A percentile compares a stretch with the other conserved stretches of the same genome.
phyloP scores from a whole-genome alignment of 2,888 invertebrate genomes.

The Andrena marginata region DNA sequence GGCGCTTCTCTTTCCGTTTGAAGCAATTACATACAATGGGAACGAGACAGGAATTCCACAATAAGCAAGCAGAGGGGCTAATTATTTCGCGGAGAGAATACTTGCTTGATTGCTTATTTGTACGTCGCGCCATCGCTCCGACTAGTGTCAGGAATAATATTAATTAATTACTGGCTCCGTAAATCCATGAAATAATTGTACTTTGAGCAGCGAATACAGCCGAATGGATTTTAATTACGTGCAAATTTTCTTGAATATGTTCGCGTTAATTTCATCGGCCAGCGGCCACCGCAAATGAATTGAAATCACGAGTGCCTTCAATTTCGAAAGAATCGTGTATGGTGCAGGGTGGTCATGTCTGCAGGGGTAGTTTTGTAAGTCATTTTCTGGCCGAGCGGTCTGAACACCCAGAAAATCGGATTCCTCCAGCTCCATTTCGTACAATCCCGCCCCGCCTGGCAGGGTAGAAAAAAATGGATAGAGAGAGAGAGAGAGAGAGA shows the following conservation, averaged over 20 bases:
- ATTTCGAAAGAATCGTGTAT: conserved; percentile 9
- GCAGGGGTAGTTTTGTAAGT: conserved; percentile 76
- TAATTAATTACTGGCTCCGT: no score
- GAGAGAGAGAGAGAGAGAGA: not conserved
- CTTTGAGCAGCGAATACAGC: not conserved
- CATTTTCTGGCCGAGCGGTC: conserved; percentile 75
- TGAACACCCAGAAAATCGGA: conserved; percentile 73
- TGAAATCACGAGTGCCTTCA: conserved; percentile 1
- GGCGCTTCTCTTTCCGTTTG: not conserved
- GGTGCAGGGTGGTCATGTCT: conserved; percentile 31
- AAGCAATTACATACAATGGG: conserved; percentile 9
- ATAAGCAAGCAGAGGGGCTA: not conserved
- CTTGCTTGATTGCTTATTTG: not conserved
- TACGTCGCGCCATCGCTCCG: no score
- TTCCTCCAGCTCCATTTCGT: conserved; percentile 72
- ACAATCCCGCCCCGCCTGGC: conserved; percentile 50
- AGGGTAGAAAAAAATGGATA: conserved; percentile 14
- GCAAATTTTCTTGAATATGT: not conserved
- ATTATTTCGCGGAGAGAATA: not conserved
- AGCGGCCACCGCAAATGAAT: not conserved
- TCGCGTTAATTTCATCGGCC: not conserved
- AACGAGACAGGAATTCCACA: not conserved
- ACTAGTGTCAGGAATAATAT: no score
- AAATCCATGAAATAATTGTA: no score
- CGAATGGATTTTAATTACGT: not conserved